phyloP scores from a whole-genome alignment of 2,888 invertebrate genomes.

The Catonia carolina region DNA sequence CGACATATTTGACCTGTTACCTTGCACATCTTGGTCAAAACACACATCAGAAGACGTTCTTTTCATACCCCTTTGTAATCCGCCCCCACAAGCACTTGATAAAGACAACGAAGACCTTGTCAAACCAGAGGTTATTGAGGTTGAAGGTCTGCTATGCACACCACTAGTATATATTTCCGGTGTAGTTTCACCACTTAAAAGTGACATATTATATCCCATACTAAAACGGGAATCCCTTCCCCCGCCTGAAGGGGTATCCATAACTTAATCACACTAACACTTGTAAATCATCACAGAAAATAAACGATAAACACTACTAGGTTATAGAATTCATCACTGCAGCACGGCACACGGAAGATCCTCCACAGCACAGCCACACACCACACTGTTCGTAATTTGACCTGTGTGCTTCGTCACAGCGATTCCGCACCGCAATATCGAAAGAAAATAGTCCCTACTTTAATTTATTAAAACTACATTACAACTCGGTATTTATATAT shows the following conservation, averaged over 20 bases:
- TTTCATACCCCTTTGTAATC: constrained; percentile 51
- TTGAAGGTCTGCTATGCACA: constrained; percentile 44
- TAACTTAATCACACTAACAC: constrained; percentile 45
- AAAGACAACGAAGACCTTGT: constrained; percentile 42
- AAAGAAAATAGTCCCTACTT: constrained; percentile 33
- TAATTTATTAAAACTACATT: not conserved
- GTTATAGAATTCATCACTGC: constrained; percentile 22
- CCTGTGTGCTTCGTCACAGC: constrained; percentile 42
- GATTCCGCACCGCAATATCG: constrained; percentile 36
- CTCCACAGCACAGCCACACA: constrained; percentile 32
- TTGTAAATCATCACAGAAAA: constrained; percentile 32
- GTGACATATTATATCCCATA: constrained; percentile 79
- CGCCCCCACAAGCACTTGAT: constrained; percentile 34
- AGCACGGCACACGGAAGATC: constrained; percentile 28
- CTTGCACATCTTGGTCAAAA: constrained; percentile 47
- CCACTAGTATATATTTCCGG: constrained; percentile 66
- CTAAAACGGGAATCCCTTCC: constrained; percentile 83
- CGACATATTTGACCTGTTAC: constrained; percentile 50
- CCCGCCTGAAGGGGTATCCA: constrained; percentile 80
- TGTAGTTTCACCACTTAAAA: constrained; percentile 69
- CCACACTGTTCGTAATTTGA: constrained; percentile 44
- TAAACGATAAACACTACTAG: constrained; percentile 26
- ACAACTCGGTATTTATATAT: constrained; percentile 3
- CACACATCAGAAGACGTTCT: constrained; percentile 67
- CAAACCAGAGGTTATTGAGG: constrained; percentile 43